These are phyloP conservation scores for Atethmia centrago DNA, from an alignment of 2,888 invertebrate genomes.

Conservation along the genomic window DNA sequence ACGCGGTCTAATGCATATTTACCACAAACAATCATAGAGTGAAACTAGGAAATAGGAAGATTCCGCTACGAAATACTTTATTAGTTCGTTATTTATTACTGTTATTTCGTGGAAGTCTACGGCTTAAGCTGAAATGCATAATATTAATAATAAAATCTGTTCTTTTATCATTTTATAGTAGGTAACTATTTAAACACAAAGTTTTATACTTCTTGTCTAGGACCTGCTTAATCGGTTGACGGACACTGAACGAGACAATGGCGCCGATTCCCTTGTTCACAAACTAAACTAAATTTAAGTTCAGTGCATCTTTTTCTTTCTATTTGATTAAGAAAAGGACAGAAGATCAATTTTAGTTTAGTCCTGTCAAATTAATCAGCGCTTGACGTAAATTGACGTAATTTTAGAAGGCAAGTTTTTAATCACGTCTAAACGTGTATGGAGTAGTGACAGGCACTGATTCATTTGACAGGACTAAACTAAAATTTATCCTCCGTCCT, in stretches of 20 bases:
- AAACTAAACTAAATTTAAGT: too few species aligned
- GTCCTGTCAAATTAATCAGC: too few species aligned
- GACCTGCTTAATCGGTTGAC: neutral
- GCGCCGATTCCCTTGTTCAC: too few species aligned
- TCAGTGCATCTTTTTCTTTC: too few species aligned
- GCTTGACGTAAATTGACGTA: too few species aligned
- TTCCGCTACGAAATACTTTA: conserved; percentile 18
- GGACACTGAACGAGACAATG: neutral
- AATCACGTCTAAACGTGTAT: too few species aligned
- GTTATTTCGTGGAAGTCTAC: conserved; percentile 29
- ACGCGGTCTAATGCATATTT: conserved; percentile 42
- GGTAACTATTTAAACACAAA: neutral
- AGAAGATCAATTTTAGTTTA: too few species aligned
- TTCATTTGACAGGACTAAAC: too few species aligned
- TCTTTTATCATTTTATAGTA: neutral
- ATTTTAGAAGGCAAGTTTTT: too few species aligned
- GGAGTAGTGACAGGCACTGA: too few species aligned
- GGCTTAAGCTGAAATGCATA: neutral
- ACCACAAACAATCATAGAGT: conserved; percentile 68
- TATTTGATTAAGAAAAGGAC: too few species aligned
- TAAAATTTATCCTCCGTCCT: too few species aligned
- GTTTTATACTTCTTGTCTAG: neutral
- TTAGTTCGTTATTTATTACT: conserved; percentile 9
- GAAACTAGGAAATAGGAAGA: conserved; percentile 67
- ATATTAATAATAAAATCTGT: neutral